phyloP scores from a whole-genome alignment of 2,113 vertebrate species.

The Apaloderma vittatum region DNA sequence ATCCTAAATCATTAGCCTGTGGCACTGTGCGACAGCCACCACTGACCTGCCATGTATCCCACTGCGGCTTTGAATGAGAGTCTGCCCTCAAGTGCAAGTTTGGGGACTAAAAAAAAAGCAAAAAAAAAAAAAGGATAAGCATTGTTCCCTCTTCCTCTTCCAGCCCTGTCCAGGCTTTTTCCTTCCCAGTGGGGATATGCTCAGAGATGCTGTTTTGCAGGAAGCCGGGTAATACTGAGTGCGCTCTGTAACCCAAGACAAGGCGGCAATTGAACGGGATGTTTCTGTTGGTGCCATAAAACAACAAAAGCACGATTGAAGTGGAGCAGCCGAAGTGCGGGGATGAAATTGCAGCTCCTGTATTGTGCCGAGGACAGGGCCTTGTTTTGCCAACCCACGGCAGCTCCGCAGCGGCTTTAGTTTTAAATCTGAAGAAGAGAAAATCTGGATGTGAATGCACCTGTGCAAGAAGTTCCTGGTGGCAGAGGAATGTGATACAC shows the following conservation, averaged over 20 bases:
- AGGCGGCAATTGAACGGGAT: background rate
- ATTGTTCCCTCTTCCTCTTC: background rate
- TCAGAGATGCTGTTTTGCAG: background rate
- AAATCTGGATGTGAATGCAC: background rate
- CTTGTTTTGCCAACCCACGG: background rate
- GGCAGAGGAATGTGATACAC: background rate
- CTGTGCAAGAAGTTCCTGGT: constrained; percentile 11
- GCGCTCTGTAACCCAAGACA: background rate
- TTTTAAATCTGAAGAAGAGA: background rate
- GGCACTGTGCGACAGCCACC: background rate
- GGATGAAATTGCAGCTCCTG: constrained; percentile 28
- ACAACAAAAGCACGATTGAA: constrained; percentile 49
- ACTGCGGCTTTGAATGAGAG: background rate
- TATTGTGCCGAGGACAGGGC: background rate
- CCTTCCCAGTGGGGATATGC: background rate
- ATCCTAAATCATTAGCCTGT: too few relatives aligned
- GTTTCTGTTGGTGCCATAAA: background rate
- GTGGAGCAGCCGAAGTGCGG: background rate
- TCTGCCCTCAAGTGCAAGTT: background rate
- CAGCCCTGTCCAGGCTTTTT: background rate
- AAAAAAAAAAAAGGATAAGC: background rate
- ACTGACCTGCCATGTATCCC: fast-evolving
- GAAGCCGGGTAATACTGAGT: background rate
- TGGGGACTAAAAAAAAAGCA: background rate
- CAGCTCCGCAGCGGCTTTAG: background rate